Percentiles rank a stretch among this genome's conserved stretches.
phyloP scores from a whole-genome alignment of 2,888 invertebrate genomes.

The Dynastes hyllus region DNA sequence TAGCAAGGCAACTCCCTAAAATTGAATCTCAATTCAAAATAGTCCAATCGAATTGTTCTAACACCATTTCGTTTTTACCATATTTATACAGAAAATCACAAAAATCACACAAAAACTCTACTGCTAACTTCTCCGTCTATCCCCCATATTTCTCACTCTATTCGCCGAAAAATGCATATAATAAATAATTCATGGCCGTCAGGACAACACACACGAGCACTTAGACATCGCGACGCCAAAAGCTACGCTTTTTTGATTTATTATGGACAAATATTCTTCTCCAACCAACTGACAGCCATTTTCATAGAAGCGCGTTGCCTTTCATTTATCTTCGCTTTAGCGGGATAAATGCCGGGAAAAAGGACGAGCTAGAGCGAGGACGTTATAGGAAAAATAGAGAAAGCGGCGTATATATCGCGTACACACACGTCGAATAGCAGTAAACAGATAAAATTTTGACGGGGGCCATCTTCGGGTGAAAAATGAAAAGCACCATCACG shows the following conservation, averaged over 20 bases:
- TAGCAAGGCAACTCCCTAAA: too few relatives aligned
- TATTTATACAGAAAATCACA: too few relatives aligned
- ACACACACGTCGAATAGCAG: neutral
- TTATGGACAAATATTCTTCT: conserved; percentile 41
- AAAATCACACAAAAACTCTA: too few relatives aligned
- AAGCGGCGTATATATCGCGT: neutral
- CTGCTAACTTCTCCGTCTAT: too few relatives aligned
- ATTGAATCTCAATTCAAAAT: too few relatives aligned
- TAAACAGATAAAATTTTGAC: neutral
- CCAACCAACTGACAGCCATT: conserved; percentile 31
- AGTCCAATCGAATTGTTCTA: too few relatives aligned
- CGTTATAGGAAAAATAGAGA: neutral
- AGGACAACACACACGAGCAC: neutral
- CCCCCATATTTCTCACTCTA: neutral
- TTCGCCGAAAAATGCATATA: conserved; percentile 34
- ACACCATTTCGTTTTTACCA: too few relatives aligned
- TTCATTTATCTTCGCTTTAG: conserved; percentile 34
- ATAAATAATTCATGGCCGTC: conserved; percentile 35
- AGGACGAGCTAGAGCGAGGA: neutral
- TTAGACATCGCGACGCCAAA: conserved; percentile 19
- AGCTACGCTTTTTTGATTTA: conserved; percentile 22
- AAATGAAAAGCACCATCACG: too few relatives aligned
- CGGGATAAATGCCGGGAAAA: neutral
- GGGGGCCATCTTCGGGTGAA: too few relatives aligned
- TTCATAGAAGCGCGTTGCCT: conserved; percentile 28